phyloP scores from a whole-genome alignment of 2,888 invertebrate species.

The Axea sp. region DNA sequence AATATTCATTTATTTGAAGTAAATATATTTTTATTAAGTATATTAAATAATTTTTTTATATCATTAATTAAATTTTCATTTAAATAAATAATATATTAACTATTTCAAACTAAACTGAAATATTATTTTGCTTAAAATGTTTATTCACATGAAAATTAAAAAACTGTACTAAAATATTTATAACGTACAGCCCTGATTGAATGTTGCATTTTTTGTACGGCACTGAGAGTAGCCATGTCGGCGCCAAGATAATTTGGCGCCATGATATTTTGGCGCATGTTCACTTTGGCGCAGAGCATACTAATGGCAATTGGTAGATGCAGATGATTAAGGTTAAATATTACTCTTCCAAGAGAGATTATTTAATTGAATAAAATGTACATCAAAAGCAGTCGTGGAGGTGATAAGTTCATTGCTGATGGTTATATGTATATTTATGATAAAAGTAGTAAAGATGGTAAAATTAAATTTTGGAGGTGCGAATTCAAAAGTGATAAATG shows the following conservation, averaged over 20 bases:
- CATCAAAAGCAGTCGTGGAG: conserved; percentile 36
- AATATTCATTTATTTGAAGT: too few species aligned
- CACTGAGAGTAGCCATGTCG: conserved; percentile 34
- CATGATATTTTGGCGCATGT: conserved; percentile 60
- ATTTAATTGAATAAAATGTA: conserved; percentile 36
- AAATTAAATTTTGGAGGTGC: conserved; percentile 50
- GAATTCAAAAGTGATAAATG: conserved; percentile 48
- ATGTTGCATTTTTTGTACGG: too few species aligned
- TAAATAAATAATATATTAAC: too few species aligned
- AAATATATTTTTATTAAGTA: too few species aligned
- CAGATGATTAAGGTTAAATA: conserved; percentile 24
- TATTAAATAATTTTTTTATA: too few species aligned
- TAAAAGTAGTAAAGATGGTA: conserved; percentile 36
- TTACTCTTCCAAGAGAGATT: not conserved
- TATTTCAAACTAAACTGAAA: too few species aligned
- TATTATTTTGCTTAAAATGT: too few species aligned
- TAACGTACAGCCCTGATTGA: too few species aligned
- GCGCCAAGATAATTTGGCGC: conserved; percentile 55
- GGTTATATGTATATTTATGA: conserved; percentile 51
- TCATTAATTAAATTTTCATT: too few species aligned
- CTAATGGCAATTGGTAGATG: conserved; percentile 2
- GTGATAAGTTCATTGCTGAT: conserved; percentile 43
- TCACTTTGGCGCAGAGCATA: conserved; percentile 50
- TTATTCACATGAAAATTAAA: too few species aligned
- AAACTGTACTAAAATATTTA: too few species aligned